These are phyloP conservation scores for Tridacna gigas DNA, from an alignment of 2,888 invertebrate species.

Conservation along the genomic window DNA sequence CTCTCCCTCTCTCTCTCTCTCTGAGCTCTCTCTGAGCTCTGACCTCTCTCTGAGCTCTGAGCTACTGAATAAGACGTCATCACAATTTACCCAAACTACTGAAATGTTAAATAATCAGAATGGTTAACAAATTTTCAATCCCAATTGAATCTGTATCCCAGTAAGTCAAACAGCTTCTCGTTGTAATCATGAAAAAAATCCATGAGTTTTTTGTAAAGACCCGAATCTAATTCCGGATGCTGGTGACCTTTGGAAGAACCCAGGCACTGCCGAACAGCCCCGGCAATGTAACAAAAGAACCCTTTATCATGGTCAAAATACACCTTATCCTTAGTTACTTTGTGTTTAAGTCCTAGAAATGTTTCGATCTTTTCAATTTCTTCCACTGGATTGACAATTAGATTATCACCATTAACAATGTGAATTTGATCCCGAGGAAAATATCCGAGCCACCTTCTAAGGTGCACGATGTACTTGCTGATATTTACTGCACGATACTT, in stretches of 20 bases:
- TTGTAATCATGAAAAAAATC: neutral
- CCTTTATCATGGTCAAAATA: neutral
- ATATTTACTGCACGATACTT: neutral
- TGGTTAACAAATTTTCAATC: neutral
- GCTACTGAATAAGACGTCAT: too few relatives aligned
- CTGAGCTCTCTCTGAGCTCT: too few relatives aligned
- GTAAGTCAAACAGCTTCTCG: neutral
- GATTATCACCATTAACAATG: slow-evolving; percentile 3
- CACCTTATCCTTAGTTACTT: neutral
- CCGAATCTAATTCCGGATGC: neutral
- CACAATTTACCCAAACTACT: too few relatives aligned
- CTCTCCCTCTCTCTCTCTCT: too few relatives aligned
- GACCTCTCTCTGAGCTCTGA: too few relatives aligned
- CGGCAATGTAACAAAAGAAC: neutral
- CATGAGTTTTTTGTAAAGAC: neutral
- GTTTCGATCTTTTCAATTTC: slow-evolving; percentile 15
- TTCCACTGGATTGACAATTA: slow-evolving; percentile 10
- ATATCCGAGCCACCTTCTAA: neutral
- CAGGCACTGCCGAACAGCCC: neutral
- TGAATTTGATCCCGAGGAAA: slow-evolving; percentile 10
- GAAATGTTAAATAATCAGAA: too few relatives aligned
- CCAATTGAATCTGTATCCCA: neutral
- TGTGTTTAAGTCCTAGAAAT: slow-evolving; percentile 2
- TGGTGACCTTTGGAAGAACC: neutral
- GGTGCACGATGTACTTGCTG: slow-evolving; percentile 1